A percentile compares a stretch with the other conserved stretches of the same genome.
Conservation (phyloP, 1,140 invertebrate genomes). For the Sycobia sp. region DNA sequence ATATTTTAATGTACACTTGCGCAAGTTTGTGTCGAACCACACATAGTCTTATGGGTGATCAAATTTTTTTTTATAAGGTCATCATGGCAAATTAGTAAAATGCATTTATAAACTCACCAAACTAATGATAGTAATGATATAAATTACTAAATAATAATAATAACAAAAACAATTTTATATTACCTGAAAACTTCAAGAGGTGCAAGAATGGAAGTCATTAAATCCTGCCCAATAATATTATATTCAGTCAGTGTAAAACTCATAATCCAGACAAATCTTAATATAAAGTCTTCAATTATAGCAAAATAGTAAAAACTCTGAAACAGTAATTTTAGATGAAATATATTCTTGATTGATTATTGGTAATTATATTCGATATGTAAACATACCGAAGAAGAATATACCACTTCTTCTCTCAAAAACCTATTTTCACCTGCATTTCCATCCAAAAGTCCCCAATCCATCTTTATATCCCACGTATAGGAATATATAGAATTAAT, state of each 20-base stretch:
- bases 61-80: no score
- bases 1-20: no score
- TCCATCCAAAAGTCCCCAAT: conserved; percentile 88
- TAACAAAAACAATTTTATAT: neutral
- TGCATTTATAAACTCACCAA: no score
- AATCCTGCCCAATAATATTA: conserved; percentile 77
- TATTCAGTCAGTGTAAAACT: conserved; percentile 88
- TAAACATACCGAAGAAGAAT: conserved; percentile 66
- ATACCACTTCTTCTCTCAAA: conserved; percentile 71
- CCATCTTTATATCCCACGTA: conserved; percentile 91
- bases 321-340: conserved; percentile 43
- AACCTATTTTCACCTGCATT: conserved; percentile 79
- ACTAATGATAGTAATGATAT: no score
- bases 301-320: conserved; percentile 96
- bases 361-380: conserved; percentile 17
- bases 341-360: conserved; percentile 37
- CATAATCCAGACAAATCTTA: conserved; percentile 91
- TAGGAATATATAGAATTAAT: conserved; percentile 79
- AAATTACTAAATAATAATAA: no score
- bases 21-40: no score
- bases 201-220: conserved; percentile 87
- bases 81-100: no score
- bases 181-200: conserved; percentile 94
- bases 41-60: no score
- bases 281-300: conserved; percentile 92